Percentiles rank a stretch among this genome's conserved stretches.
These are phyloP conservation scores for Alosa sapidissima DNA, from an alignment of 2,797 vertebrate species.

Conservation along the genomic window DNA sequence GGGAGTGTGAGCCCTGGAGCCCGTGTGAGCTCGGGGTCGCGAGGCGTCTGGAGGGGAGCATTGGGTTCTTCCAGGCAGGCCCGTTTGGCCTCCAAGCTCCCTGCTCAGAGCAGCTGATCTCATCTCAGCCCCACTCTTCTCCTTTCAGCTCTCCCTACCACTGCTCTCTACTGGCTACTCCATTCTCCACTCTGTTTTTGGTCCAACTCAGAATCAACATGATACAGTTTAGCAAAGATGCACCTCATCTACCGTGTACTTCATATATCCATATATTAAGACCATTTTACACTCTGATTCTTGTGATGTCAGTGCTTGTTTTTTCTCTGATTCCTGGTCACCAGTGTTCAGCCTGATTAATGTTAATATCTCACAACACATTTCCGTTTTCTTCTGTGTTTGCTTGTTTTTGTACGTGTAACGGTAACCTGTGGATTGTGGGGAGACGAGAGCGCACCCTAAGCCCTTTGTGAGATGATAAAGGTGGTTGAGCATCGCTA, in stretches of 20 bases:
- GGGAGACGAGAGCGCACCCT: background rate
- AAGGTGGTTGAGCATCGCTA: background rate
- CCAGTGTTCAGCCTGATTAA: constrained; percentile 13
- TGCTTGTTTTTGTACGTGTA: background rate
- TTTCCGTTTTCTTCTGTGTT: background rate
- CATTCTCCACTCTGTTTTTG: background rate
- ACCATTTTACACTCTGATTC: background rate
- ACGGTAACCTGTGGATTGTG: constrained; percentile 14
- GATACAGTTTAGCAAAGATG: background rate
- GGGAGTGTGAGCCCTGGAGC: background rate
- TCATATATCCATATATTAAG: background rate
- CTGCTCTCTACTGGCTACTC: background rate
- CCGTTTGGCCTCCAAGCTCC: background rate
- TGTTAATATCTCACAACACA: background rate
- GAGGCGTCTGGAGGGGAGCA: background rate
- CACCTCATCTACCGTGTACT: background rate
- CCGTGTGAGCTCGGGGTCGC: background rate
- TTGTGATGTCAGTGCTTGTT: constrained; percentile 11
- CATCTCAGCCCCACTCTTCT: background rate
- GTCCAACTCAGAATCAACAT: background rate
- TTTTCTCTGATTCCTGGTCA: background rate
- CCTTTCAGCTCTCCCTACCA: background rate
- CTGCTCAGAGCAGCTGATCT: background rate
- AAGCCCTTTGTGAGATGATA: background rate
- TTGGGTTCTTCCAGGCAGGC: background rate